Conservation (phyloP, 2,888 invertebrate genomes). For the Ochropleura plecta region DNA sequence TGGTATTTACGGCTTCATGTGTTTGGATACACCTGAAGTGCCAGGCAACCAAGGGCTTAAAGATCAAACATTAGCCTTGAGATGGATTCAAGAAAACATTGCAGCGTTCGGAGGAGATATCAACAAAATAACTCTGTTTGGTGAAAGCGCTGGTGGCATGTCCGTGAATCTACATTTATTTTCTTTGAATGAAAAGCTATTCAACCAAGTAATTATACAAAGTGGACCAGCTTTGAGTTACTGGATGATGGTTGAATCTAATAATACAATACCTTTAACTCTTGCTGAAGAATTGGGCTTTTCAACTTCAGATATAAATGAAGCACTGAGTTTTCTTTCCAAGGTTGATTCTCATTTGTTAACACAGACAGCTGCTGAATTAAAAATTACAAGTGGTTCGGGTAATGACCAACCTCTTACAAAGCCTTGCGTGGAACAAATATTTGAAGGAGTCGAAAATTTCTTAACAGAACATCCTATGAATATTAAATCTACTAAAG, state of each 20-base stretch:
- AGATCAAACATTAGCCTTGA: constrained; percentile 69
- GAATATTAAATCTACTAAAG: constrained; percentile 39
- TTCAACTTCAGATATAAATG: constrained; percentile 30
- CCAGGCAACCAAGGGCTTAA: constrained; percentile 75
- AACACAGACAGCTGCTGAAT: background rate
- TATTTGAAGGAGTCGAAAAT: constrained; percentile 48
- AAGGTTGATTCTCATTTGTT: constrained; percentile 20
- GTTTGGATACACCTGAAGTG: constrained; percentile 60
- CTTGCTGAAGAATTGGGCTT: constrained; percentile 38
- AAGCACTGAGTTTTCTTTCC: constrained; percentile 39
- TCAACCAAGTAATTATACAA: constrained; percentile 43
- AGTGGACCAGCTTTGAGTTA: constrained; percentile 48
- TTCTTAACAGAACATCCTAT: constrained; percentile 49
- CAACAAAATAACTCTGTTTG: constrained; percentile 64
- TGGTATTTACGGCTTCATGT: constrained; percentile 70
- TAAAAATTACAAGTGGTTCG: constrained; percentile 16
- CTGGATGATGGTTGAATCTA: constrained; percentile 45
- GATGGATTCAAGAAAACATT: constrained; percentile 74
- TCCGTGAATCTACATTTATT: constrained; percentile 55
- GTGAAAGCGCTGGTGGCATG: constrained; percentile 69
- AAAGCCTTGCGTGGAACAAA: constrained; percentile 49
- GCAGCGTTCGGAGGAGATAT: constrained; percentile 69
- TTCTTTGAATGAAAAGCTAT: constrained; percentile 44
- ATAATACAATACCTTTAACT: constrained; percentile 33
- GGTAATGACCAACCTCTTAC: constrained; percentile 34